Evolutionary conservation across 2,113 vertebrate genomes (phyloP).

Genomic region (Sialia sialis): DNA sequence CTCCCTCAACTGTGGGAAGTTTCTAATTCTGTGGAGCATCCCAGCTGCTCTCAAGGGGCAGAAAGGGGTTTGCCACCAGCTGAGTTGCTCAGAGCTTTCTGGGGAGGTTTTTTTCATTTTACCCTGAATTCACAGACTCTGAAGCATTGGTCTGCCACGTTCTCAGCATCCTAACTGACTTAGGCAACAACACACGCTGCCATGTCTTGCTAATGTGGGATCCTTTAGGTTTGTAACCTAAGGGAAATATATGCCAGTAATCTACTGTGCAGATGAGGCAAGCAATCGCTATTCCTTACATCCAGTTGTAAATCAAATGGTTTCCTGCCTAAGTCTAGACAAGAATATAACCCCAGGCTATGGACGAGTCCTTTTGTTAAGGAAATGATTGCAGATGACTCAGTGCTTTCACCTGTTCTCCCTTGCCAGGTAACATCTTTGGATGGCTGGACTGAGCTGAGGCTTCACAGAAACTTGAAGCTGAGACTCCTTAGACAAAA

Average conservation of each 20-base stretch:
- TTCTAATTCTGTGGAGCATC: neutral
- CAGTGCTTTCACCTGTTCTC: constrained; percentile 4
- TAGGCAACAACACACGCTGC: neutral
- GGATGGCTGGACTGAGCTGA: neutral
- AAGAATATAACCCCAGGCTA: constrained; percentile 3
- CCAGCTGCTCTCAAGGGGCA: neutral
- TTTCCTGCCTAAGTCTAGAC: constrained; percentile 19
- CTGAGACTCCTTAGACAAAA: neutral
- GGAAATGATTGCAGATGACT: constrained; percentile 2
- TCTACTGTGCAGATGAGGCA: neutral
- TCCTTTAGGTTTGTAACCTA: neutral
- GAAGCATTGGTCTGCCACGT: neutral
- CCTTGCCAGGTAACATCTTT: neutral
- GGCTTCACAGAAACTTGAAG: neutral
- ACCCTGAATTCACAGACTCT: neutral
- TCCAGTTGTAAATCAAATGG: constrained; percentile 7
- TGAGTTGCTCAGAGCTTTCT: neutral
- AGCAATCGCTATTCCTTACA: neutral
- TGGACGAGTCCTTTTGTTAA: constrained; percentile 15
- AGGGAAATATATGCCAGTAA: neutral
- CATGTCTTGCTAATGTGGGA: neutral
- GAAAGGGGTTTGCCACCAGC: neutral
- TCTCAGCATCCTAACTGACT: neutral
- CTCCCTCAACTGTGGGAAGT: neutral
- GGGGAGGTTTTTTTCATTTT: neutral